A percentile compares a stretch with the other conserved stretches of the same genome.
Conservation (phyloP, 2,888 invertebrate genomes). For the Macrostomum cliftonense region DNA sequence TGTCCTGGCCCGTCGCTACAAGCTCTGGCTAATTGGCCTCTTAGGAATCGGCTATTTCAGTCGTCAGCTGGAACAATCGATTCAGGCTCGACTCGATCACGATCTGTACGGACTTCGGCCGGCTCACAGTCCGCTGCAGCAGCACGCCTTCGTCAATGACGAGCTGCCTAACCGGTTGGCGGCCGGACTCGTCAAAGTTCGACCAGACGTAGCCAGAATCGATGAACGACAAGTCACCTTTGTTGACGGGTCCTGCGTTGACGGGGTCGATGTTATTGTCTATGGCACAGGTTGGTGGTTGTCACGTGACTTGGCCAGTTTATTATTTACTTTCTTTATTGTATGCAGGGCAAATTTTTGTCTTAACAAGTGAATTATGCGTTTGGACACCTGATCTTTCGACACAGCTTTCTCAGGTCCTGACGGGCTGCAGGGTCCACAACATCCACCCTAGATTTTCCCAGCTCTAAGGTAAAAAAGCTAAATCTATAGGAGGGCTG, state of each 20-base stretch:
- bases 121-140: constrained; percentile 21
- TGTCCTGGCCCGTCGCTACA: constrained; percentile 13
- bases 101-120: constrained; percentile 23
- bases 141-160: constrained; percentile 37
- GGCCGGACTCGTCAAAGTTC: constrained; percentile 28
- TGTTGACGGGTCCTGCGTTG: constrained; percentile 23
- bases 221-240: constrained; percentile 24
- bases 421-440: no score
- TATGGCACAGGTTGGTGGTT: constrained; percentile 21
- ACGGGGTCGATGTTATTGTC: constrained; percentile 29
- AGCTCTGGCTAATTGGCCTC: constrained; percentile 11
- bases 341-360: no score
- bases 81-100: constrained; percentile 25
- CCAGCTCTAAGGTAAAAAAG: no score
- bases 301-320: no score
- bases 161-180: constrained; percentile 38
- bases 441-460: no score
- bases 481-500: no score
- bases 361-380: no score
- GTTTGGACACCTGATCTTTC: no score
- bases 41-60: constrained; percentile 1
- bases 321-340: no score
- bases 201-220: constrained; percentile 22
- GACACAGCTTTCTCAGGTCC: no score
- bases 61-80: constrained; percentile 21